phyloP scores from a whole-genome alignment of 2,797 vertebrate genomes.

The Hoplostethus atlanticus region DNA sequence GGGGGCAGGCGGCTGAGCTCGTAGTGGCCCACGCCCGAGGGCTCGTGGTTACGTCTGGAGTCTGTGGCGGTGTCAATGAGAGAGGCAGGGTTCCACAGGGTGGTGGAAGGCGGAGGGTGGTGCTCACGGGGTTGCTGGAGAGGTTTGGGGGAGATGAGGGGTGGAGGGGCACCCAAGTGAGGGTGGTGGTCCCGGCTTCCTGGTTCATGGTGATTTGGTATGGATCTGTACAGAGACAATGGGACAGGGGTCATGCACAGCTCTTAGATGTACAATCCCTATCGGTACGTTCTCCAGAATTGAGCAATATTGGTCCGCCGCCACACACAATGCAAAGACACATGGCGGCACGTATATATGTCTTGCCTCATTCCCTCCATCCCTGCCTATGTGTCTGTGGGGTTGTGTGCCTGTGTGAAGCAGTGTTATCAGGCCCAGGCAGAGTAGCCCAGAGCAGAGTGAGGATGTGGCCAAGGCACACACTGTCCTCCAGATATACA shows the following conservation, averaged over 20 bases:
- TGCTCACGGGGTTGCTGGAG: slow-evolving; percentile 86
- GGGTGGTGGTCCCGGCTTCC: slow-evolving; percentile 87
- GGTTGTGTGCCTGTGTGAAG: slow-evolving; percentile 51
- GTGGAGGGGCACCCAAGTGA: slow-evolving; percentile 94
- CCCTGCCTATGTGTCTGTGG: slow-evolving; percentile 36
- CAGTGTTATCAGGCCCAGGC: slow-evolving; percentile 73
- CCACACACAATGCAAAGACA: slow-evolving; percentile 23
- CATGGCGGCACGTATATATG: slow-evolving; percentile 11
- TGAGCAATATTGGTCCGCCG: slow-evolving; percentile 26
- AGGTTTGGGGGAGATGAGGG: slow-evolving; percentile 97
- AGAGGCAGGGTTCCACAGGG: slow-evolving; percentile 95
- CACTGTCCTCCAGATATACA: slow-evolving; percentile 70
- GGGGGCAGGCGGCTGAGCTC: slow-evolving; percentile 85
- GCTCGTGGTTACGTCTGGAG: slow-evolving; percentile 87
- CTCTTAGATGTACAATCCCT: slow-evolving; percentile 27
- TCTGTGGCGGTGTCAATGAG: slow-evolving; percentile 91
- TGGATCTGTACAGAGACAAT: slow-evolving; percentile 78
- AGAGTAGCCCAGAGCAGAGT: slow-evolving; percentile 72
- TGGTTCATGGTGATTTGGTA: slow-evolving; percentile 89
- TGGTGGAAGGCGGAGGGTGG: slow-evolving; percentile 87
- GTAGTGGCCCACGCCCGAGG: slow-evolving; percentile 79
- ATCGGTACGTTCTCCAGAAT: slow-evolving; percentile 5
- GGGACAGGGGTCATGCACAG: slow-evolving; percentile 8
- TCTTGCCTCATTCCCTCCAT: slow-evolving; percentile 41
- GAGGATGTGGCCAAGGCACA: slow-evolving; percentile 72